Percentiles rank a stretch among this genome's conserved stretches.
phyloP scores from a whole-genome alignment of 1,140 invertebrate genomes.

The Diabrotica virgifera region DNA sequence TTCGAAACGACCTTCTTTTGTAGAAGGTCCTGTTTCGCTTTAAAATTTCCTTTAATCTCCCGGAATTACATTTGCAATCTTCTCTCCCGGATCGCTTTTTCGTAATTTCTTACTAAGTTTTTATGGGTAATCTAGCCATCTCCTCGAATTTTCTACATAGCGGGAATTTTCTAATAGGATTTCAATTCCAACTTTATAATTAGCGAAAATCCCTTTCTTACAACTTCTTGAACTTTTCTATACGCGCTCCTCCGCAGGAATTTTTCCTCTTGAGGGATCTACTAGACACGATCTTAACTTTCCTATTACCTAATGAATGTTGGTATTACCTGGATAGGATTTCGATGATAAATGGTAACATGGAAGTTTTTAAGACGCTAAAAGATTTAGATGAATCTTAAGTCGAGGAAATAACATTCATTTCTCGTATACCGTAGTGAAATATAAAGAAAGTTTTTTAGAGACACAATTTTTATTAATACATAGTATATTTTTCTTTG shows the following conservation, averaged over 20 bases:
- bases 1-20: neutral
- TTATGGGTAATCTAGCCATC: neutral
- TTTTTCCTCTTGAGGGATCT: too few species aligned
- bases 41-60: constrained; percentile 3
- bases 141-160: neutral
- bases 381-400: too few species aligned
- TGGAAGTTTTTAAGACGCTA: too few species aligned
- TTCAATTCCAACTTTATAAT: neutral
- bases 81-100: neutral
- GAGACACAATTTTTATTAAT: too few species aligned
- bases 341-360: too few species aligned
- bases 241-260: neutral
- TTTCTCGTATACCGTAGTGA: too few species aligned
- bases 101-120: neutral
- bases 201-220: neutral
- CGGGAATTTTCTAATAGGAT: constrained; percentile 1
- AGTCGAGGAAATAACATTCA: too few species aligned
- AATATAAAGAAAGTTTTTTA: too few species aligned
- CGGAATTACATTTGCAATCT: constrained; percentile 1
- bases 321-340: too few species aligned
- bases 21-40: neutral
- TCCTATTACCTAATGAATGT: too few species aligned
- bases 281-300: too few species aligned
- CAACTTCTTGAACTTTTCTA: neutral
- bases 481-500: too few species aligned